phyloP scores from a whole-genome alignment of 2,888 invertebrate genomes.

The Parnassius orleans region DNA sequence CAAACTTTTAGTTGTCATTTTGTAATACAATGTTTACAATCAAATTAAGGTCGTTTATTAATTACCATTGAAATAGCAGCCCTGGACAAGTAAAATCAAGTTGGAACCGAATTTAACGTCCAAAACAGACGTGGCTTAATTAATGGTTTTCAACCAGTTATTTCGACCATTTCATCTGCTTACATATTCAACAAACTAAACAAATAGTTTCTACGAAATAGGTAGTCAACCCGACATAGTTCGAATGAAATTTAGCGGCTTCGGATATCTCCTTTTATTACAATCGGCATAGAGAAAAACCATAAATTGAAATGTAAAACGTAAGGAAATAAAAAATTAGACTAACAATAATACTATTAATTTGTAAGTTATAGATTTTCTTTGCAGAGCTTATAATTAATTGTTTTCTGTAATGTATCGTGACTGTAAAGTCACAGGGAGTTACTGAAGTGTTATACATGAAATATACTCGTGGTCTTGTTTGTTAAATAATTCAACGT shows the following conservation, averaged over 20 bases:
- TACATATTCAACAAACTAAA: conserved; percentile 55
- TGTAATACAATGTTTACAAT: conserved; percentile 12
- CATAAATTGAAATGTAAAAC: too few species aligned
- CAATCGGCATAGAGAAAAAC: too few species aligned
- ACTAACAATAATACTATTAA: too few species aligned
- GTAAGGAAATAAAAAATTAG: too few species aligned
- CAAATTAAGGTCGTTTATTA: conserved; percentile 21
- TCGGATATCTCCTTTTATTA: too few species aligned
- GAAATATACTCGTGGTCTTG: too few species aligned
- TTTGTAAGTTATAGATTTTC: too few species aligned
- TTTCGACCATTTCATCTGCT: conserved; percentile 56
- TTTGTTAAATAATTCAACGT: conserved; percentile 31
- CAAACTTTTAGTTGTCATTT: conserved; percentile 5
- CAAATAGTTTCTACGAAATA: conserved; percentile 56
- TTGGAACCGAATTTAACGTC: conserved; percentile 42
- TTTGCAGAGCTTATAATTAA: too few species aligned
- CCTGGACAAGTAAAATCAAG: conserved; percentile 35
- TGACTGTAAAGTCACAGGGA: too few species aligned
- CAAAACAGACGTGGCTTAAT: conserved; percentile 42
- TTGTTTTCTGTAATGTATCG: too few species aligned
- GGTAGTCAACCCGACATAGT: conserved; percentile 13
- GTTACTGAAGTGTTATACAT: too few species aligned
- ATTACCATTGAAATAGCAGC: conserved; percentile 23
- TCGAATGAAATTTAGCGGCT: background rate
- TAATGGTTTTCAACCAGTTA: conserved; percentile 54